Conservation (phyloP, 2,888 invertebrate species). For the Pardosa pseudoannulata region DNA sequence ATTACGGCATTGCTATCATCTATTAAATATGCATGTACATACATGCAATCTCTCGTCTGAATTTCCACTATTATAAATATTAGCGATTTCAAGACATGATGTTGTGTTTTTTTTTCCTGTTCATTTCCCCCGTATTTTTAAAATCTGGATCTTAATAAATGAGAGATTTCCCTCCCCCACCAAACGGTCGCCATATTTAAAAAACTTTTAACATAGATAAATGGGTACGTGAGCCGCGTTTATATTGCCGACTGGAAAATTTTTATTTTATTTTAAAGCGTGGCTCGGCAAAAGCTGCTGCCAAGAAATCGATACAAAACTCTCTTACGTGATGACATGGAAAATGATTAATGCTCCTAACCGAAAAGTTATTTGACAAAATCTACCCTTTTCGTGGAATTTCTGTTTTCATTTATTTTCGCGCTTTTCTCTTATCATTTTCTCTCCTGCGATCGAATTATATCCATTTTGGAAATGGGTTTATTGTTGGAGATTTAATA, state of each 20-base stretch:
- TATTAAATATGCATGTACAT: no score
- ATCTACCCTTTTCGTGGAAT: background rate
- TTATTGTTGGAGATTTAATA: slow-evolving; percentile 1
- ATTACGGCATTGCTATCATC: no score
- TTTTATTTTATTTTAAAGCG: slow-evolving; percentile 2
- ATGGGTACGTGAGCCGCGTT: background rate
- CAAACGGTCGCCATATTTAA: no score
- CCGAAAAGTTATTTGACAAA: slow-evolving; percentile 17
- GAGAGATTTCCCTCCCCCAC: no score
- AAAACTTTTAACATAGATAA: background rate
- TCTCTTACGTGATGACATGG: slow-evolving; percentile 9
- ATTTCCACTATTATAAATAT: no score
- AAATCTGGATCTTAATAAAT: no score
- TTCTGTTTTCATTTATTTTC: slow-evolving; percentile 15
- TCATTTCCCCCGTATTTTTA: no score
- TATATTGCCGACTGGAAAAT: background rate
- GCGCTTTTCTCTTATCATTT: slow-evolving; percentile 2
- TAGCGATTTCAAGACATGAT: no score
- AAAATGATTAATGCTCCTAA: slow-evolving; percentile 2
- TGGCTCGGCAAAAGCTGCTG: no score
- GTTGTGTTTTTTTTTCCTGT: no score
- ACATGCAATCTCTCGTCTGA: no score
- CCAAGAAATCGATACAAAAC: slow-evolving; percentile 15
- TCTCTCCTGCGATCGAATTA: slow-evolving; percentile 5
- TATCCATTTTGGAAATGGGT: slow-evolving; percentile 7